A percentile compares a stretch with the other conserved stretches of the same genome.
Conservation (phyloP, 1,140 invertebrate genomes). For the Papilio aristodemus region DNA sequence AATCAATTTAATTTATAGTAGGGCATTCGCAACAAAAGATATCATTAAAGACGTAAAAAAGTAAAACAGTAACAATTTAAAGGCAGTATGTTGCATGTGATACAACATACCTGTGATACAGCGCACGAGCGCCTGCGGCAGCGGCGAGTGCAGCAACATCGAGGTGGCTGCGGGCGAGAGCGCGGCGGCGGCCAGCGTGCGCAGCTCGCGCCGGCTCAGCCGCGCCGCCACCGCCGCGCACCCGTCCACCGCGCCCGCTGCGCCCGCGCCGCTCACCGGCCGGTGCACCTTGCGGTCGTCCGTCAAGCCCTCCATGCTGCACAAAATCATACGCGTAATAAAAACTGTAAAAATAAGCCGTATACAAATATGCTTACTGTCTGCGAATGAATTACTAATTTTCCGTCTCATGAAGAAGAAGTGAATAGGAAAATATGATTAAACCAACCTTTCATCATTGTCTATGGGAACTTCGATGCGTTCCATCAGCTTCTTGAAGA, state of each 20-base stretch:
- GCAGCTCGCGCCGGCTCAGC: constrained; percentile 83
- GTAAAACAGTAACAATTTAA: no score
- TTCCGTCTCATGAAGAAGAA: no score
- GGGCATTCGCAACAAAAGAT: no score
- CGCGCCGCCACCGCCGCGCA: constrained; percentile 77
- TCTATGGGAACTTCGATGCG: constrained; percentile 86
- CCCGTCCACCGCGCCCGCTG: constrained; percentile 27
- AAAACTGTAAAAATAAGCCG: neutral
- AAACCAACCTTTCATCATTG: constrained; percentile 61
- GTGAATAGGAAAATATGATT: neutral
- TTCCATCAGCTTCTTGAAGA: constrained; percentile 87
- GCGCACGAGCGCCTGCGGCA: constrained; percentile 80
- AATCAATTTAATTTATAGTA: no score
- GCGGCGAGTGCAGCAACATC: constrained; percentile 87
- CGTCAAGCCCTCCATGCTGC: constrained; percentile 82
- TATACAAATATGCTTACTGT: no score
- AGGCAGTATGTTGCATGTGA: no score
- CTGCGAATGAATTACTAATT: neutral
- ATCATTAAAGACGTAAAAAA: no score
- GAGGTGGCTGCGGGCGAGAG: constrained; percentile 88
- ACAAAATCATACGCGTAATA: neutral
- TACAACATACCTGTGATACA: constrained; percentile 68
- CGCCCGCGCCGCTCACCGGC: constrained; percentile 53
- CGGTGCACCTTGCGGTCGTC: constrained; percentile 86
- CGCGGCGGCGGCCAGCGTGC: constrained; percentile 87